phyloP scores from a whole-genome alignment of 2,113 vertebrate species.

The Laticauda laticaudata region DNA sequence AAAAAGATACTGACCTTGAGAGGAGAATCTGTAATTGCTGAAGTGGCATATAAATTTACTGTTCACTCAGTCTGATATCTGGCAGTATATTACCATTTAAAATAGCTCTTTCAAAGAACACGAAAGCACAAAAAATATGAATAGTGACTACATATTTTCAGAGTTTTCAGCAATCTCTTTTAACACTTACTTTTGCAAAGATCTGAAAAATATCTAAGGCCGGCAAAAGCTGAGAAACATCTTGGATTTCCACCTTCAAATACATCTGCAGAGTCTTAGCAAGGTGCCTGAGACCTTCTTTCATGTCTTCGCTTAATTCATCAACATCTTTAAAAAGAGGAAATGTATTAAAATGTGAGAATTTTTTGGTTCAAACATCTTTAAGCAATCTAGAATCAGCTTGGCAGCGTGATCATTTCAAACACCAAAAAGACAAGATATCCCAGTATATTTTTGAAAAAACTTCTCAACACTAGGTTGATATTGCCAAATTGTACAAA shows the following conservation, averaged over 20 bases:
- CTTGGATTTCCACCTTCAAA: constrained; percentile 76
- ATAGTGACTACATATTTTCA: constrained; percentile 40
- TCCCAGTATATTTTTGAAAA: constrained; percentile 49
- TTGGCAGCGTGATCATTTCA: constrained; percentile 41
- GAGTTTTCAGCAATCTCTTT: constrained; percentile 38
- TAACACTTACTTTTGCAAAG: constrained; percentile 86
- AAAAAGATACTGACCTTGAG: background rate
- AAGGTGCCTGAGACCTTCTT: constrained; percentile 83
- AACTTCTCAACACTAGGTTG: constrained; percentile 38
- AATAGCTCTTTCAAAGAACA: background rate
- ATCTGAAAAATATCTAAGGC: constrained; percentile 82
- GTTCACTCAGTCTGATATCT: constrained; percentile 17
- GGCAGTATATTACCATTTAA: constrained; percentile 12
- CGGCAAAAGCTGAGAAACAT: constrained; percentile 72
- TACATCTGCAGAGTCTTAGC: constrained; percentile 81
- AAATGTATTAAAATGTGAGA: constrained; percentile 39
- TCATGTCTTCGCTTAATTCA: constrained; percentile 85
- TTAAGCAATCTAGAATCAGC: constrained; percentile 41
- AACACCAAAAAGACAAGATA: constrained; percentile 33
- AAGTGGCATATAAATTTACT: constrained; percentile 20
- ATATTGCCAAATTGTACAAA: constrained; percentile 41
- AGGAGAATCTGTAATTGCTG: background rate
- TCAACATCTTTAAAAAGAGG: constrained; percentile 73
- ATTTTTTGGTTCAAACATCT: constrained; percentile 43
- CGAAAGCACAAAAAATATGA: constrained; percentile 31